Percentiles rank a stretch among this genome's conserved stretches.
phyloP scores from a whole-genome alignment of 2,888 invertebrate genomes.

The Galeruca laticollis region DNA sequence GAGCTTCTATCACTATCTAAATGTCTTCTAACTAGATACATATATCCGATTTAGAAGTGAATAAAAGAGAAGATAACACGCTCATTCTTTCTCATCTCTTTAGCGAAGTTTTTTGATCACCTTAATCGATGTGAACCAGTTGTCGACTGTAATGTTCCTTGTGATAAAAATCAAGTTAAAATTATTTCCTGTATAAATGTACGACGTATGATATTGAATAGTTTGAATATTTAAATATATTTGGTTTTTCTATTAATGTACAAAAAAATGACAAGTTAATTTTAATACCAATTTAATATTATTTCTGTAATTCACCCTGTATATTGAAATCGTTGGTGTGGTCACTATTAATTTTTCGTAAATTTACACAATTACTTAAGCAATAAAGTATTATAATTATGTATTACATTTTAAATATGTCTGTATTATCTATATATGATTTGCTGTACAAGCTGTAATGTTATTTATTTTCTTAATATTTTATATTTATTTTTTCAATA shows the following conservation, averaged over 20 bases:
- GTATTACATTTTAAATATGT: constrained; percentile 36
- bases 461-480: constrained; percentile 44
- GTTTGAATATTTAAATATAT: too few relatives aligned
- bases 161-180: background rate
- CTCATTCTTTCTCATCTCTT: too few relatives aligned
- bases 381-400: constrained; percentile 42
- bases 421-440: constrained; percentile 30
- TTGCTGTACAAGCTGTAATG: constrained; percentile 33
- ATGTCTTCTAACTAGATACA: too few relatives aligned
- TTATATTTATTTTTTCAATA: constrained; percentile 45
- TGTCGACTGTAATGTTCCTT: too few relatives aligned
- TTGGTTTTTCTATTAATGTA: too few relatives aligned
- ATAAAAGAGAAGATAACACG: too few relatives aligned
- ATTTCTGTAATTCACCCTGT: constrained; percentile 10
- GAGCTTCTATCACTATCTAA: too few relatives aligned
- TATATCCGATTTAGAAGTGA: too few relatives aligned
- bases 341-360: constrained; percentile 23
- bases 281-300: too few relatives aligned
- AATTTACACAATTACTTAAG: constrained; percentile 37
- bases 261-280: too few relatives aligned
- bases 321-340: constrained; percentile 28
- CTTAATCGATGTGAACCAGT: background rate
- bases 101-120: too few relatives aligned
- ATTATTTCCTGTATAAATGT: background rate
- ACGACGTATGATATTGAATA: too few relatives aligned